Base-by-base conservation (phyloP, 2,888 invertebrate genomes). In the Pinctada fucata region DNA sequence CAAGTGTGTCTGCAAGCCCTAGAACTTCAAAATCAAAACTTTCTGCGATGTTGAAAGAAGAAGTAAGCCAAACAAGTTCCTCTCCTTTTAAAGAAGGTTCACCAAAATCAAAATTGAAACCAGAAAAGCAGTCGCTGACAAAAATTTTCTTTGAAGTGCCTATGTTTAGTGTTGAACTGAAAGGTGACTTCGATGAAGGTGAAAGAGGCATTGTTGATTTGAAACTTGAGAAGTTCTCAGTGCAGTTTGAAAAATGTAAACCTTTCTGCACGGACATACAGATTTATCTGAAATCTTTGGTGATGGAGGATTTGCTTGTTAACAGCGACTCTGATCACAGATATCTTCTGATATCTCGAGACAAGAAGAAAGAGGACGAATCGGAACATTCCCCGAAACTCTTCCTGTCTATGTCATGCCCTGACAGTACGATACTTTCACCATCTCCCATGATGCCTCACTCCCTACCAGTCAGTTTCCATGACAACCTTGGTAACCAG, bases 241-340 rank as follows among this genome's bases (percentile, higher is more conserved):
- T 97, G 73, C 95, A 95, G 72, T 96, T 96, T 90, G 95, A 95
- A 82, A 95, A 95, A 84, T 93, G 94, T 78, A 95, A 95, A 83
- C 93, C 93, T 47, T 94, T 94, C 87, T 95, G 96, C 91, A 96
- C 96, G 3, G 95, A 95, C 84, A 94, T 97, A 75, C 95, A 96
- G 63, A 79, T 93, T 3, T 95, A 96, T 0, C 93, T 98, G 5
- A 95, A 96, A 84, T 97, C 97, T 0, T 94, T 98, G 47, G 94
- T 96, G 3, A 97, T 98, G 96, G 97, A 98, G 92, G 98, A 98
- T 93, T 94, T 98, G 3, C 94, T 96, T 5, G 95, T 96, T 89
- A 95, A 95, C 2, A 94, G 95, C 45, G 95, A 95, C 67, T 96
- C 97, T 0, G 95, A 95, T 86, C 96, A 97, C 93, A 95, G 97